These are phyloP conservation scores for Melanchra persicariae DNA, from an alignment of 2,888 invertebrate genomes.

Conservation along the genomic window DNA sequence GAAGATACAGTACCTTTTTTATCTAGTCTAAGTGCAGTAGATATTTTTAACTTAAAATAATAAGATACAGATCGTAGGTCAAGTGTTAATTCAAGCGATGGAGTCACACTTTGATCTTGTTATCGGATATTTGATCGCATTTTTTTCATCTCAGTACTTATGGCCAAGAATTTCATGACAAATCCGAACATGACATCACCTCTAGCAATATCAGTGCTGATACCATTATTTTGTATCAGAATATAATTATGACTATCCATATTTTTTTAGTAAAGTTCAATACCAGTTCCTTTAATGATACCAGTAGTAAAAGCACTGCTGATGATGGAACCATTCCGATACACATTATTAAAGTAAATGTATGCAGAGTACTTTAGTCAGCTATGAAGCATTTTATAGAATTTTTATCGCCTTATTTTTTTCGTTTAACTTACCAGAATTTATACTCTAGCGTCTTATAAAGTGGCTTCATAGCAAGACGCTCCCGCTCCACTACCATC, in stretches of 20 bases:
- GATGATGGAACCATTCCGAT: neutral
- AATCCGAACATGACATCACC: conserved; percentile 47
- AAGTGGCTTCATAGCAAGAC: neutral
- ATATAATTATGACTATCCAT: neutral
- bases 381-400: neutral
- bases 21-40: conserved; percentile 24
- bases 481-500: conserved; percentile 39
- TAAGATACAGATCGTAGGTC: conserved; percentile 43
- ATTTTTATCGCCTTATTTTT: neutral
- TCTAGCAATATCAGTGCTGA: conserved; percentile 15
- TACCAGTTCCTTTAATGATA: conserved; percentile 6
- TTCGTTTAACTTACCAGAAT: neutral
- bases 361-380: neutral
- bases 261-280: neutral
- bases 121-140: conserved; percentile 49
- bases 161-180: conserved; percentile 34
- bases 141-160: conserved; percentile 43
- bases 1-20: neutral
- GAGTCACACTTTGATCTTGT: conserved; percentile 48
- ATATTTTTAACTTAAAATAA: conserved; percentile 24
- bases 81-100: conserved; percentile 51
- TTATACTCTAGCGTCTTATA: neutral
- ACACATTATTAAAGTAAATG: neutral
- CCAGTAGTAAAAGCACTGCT: neutral
- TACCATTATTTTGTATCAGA: conserved; percentile 41